Evolutionary conservation across 2,797 vertebrate genomes (phyloP), one percentile per base, ranked within the genome.

Genomic region (Semaprochilodus insignis): DNA sequence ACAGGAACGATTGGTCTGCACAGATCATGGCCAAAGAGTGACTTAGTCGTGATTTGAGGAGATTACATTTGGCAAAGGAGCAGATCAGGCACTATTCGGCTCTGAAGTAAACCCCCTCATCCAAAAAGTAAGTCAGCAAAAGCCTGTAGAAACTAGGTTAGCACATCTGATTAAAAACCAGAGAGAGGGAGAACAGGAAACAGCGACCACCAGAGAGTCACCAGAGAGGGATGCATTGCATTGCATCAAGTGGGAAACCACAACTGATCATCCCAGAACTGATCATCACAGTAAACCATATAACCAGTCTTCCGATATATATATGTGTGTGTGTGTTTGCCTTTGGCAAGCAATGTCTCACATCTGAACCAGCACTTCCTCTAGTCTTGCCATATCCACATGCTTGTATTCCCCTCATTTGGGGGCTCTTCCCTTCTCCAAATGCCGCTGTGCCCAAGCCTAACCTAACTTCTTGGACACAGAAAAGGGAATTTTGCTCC

Each of bases 141-240:
- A 44, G 40, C 40, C 40, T 44, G 40, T 4, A 6, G 40, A 44
- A 44, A 44, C 40, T 44, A 44, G 40, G 40, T 4, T 44, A 27
- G 48, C 23, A 23, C 51, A 31, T 73, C 4, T 19, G 25, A 74
- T 31, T 13, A 59, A 36, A 74, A n/a, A 74, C 19, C 4, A 74
- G n/a, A 74, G 11, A 31, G 1, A 44, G 23, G n/a, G 13, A 48
- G 10, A 21, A 21, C 5, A 66, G 63, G 31, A 36, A 74, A 59
- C 52, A 14, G 54, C 10, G 27, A 27, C 51, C 31, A 25, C 15
- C 51, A 72, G 40, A 23, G n/a, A 67, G 36, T 95, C 95, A n/a
- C n/a, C n/a, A n/a, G 75, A 94, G 80, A 70, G 92, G 91, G 54
- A 91, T 91, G 54, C 93, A 93, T 77, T 93, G 89, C 40, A 94